Evolutionary conservation across 1,140 invertebrate genomes (phyloP).

Genomic region (Melitaea cinxia): DNA sequence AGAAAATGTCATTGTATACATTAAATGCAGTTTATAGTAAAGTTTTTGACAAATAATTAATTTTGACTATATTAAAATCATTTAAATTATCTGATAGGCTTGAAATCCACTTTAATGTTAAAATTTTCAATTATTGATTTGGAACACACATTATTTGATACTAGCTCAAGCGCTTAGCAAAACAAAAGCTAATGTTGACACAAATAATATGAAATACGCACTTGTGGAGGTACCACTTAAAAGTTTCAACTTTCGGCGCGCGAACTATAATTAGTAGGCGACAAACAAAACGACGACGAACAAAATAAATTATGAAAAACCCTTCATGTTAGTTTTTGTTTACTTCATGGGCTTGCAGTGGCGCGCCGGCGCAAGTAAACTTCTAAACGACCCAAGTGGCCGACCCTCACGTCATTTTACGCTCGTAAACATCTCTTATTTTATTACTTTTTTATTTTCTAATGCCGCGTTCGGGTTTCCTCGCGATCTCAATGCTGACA

Average conservation of each 20-base stretch:
- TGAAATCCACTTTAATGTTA: background rate
- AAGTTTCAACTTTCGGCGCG: constrained; percentile 66
- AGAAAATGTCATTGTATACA: too few species aligned
- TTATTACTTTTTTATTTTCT: constrained; percentile 81
- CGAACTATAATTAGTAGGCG: constrained; percentile 63
- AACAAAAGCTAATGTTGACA: constrained; percentile 62
- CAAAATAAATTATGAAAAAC: constrained; percentile 70
- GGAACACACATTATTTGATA: background rate
- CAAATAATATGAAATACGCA: constrained; percentile 67
- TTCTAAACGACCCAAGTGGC: constrained; percentile 60
- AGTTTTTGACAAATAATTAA: too few species aligned
- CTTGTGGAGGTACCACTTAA: constrained; percentile 52
- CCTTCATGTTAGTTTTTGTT: constrained; percentile 47
- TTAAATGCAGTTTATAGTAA: too few species aligned
- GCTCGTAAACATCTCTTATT: constrained; percentile 78
- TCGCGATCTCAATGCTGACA: constrained; percentile 75
- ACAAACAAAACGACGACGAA: constrained; percentile 67
- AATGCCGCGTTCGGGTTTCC: constrained; percentile 74
- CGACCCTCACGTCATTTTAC: constrained; percentile 73
- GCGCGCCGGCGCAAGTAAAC: constrained; percentile 50
- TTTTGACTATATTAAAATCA: too few species aligned
- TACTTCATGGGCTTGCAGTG: constrained; percentile 19
- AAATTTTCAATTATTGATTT: background rate
- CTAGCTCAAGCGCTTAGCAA: constrained; percentile 30
- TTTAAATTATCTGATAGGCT: too few species aligned